phyloP scores from a whole-genome alignment of 2,888 invertebrate genomes.

The Lamellibrachia columna region DNA sequence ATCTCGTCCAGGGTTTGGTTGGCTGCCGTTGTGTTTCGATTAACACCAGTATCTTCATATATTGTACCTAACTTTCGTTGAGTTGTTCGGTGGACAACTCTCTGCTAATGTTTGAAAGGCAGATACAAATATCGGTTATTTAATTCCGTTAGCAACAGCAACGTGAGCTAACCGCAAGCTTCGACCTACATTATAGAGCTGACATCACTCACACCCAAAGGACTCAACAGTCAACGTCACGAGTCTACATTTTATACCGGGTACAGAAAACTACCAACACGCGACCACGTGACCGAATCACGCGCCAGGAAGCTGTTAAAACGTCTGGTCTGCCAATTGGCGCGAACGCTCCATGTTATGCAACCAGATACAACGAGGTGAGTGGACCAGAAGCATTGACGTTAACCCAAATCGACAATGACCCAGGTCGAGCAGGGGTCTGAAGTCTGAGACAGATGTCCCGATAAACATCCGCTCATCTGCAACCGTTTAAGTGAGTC shows the following conservation, averaged over 20 bases:
- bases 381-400: neutral
- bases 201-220: neutral
- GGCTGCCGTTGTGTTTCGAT: neutral
- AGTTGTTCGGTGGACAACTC: neutral
- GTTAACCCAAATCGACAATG: neutral
- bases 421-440: neutral
- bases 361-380: neutral
- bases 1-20: no score
- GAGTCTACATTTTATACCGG: neutral
- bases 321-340: neutral
- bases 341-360: neutral
- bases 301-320: neutral
- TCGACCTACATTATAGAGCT: neutral
- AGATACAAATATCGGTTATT: neutral
- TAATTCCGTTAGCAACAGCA: neutral
- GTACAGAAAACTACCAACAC: constrained; percentile 4
- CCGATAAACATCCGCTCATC: neutral
- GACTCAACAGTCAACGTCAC: neutral
- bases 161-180: neutral
- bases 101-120: neutral
- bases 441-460: neutral
- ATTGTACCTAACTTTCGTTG: neutral
- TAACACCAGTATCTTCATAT: neutral
- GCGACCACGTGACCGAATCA: constrained; percentile 10
- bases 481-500: neutral